These are phyloP conservation scores for Probosciger aterrimus DNA, from an alignment of 2,113 vertebrate species.

Conservation along the genomic window DNA sequence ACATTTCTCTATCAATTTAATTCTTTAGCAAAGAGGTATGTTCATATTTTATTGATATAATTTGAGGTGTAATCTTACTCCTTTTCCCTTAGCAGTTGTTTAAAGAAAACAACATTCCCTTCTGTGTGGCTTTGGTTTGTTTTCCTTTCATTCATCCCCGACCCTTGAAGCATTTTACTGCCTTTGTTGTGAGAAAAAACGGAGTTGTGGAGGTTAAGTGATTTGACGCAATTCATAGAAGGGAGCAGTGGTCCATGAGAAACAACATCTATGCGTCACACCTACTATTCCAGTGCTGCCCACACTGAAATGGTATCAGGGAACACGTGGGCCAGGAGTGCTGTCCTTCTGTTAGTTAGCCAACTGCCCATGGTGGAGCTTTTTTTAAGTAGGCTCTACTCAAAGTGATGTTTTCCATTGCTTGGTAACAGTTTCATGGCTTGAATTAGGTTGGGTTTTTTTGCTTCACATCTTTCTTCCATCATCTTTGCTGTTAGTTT, in stretches of 20 bases:
- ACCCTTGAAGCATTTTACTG: not conserved
- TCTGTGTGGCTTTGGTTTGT: not conserved
- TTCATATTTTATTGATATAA: constrained; percentile 42
- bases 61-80: constrained; percentile 4
- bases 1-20: constrained; percentile 18
- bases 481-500: not conserved
- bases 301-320: not conserved
- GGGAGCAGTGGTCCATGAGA: not conserved
- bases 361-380: fast-evolving
- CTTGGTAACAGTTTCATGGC: not conserved
- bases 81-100: not conserved
- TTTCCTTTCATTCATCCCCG: not conserved
- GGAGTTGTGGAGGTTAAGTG: not conserved
- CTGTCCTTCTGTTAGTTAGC: not conserved
- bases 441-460: not conserved
- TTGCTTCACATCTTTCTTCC: not conserved
- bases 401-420: not conserved
- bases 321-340: not conserved
- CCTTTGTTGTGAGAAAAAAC: not conserved
- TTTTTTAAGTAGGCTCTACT: not conserved
- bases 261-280: not conserved
- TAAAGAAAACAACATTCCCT: not conserved
- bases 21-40: constrained; percentile 41
- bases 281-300: not conserved
- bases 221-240: not conserved